A percentile compares a stretch with the other conserved stretches of the same genome.
Conservation (phyloP, 1,140 invertebrate genomes). For the Drosophila littoralis region DNA sequence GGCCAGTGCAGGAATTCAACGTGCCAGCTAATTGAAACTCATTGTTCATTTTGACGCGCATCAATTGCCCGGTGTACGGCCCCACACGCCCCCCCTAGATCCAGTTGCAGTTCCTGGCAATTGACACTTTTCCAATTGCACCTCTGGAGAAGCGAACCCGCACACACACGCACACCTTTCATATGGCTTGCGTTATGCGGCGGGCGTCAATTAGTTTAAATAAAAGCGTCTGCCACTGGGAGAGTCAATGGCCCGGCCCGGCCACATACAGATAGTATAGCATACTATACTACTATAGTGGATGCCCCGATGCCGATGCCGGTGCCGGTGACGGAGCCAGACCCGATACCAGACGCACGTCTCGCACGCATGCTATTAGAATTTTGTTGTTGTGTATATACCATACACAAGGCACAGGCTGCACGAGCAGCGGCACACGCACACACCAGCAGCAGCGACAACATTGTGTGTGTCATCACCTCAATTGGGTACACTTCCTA, state of each 20-base stretch:
- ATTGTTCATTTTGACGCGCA: slow-evolving; percentile 80
- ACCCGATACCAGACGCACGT: slow-evolving; percentile 42
- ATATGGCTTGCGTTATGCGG: slow-evolving; percentile 40
- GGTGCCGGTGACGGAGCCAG: not conserved
- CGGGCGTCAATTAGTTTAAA: slow-evolving; percentile 81
- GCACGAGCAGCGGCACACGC: slow-evolving; percentile 17
- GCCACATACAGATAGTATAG: slow-evolving; percentile 10
- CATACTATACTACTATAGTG: not conserved
- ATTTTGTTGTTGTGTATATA: slow-evolving; percentile 65
- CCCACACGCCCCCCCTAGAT: not conserved
- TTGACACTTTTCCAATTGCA: slow-evolving; percentile 81
- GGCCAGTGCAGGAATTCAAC: slow-evolving; percentile 54
- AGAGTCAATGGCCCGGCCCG: slow-evolving; percentile 72
- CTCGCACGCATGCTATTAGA: slow-evolving; percentile 63
- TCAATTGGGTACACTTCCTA: slow-evolving; percentile 83
- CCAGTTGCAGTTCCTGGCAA: slow-evolving; percentile 51
- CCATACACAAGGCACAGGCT: slow-evolving; percentile 24
- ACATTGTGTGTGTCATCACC: slow-evolving; percentile 78
- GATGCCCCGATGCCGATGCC: not conserved
- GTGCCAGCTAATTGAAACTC: slow-evolving; percentile 75
- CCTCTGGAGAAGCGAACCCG: slow-evolving; percentile 39
- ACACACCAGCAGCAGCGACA: slow-evolving; percentile 1
- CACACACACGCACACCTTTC: slow-evolving; percentile 66
- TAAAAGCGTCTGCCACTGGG: slow-evolving; percentile 54
- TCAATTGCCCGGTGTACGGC: slow-evolving; percentile 50